phyloP scores from a whole-genome alignment of 2,888 invertebrate genomes.

The Morpho helenor region DNA sequence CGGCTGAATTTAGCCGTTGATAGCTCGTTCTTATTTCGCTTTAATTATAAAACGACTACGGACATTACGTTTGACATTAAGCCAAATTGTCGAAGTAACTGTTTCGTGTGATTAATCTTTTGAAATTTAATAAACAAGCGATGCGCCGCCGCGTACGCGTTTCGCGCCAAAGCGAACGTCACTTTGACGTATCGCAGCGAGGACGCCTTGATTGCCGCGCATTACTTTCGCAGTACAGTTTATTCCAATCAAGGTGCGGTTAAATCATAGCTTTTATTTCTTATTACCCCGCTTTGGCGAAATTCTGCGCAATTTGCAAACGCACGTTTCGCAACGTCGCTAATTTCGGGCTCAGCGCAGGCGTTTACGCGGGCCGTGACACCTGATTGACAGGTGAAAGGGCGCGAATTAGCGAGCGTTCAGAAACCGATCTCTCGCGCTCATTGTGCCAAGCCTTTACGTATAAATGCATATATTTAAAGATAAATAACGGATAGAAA shows the following conservation, averaged over 20 bases:
- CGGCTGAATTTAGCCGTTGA: constrained; percentile 14
- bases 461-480: constrained; percentile 12
- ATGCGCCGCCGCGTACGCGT: constrained; percentile 21
- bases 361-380: constrained; percentile 47
- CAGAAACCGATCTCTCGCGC: constrained; percentile 35
- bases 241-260: constrained; percentile 38
- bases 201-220: constrained; percentile 50
- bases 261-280: constrained; percentile 55
- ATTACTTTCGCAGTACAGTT: constrained; percentile 43
- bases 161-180: constrained; percentile 47
- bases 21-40: constrained; percentile 14
- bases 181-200: constrained; percentile 55
- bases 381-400: constrained; percentile 75
- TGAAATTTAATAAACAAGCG: constrained; percentile 39
- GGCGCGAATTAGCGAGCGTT: constrained; percentile 65
- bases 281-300: constrained; percentile 41
- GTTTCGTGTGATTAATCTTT: constrained; percentile 51
- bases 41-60: constrained; percentile 17
- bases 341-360: constrained; percentile 48
- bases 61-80: constrained; percentile 35
- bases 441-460: constrained; percentile 42
- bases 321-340: constrained; percentile 45
- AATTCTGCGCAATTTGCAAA: constrained; percentile 51
- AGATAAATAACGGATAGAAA: constrained; percentile 27
- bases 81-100: constrained; percentile 50